Evolutionary conservation across 2,888 invertebrate species (phyloP).

Genomic region (Euzetes globulus): DNA sequence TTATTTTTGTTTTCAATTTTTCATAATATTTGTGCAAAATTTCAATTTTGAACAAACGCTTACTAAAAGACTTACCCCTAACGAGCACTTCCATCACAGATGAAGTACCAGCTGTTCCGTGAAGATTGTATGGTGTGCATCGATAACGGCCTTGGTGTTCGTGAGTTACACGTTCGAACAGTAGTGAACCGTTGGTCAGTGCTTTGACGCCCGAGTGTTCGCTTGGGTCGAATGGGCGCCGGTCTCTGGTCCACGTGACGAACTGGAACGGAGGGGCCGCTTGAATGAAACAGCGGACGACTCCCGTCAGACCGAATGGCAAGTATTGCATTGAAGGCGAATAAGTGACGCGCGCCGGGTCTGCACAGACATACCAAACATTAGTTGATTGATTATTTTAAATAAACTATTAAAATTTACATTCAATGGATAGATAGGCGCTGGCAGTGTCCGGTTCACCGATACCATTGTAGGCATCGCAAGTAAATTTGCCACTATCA

Average conservation of each 20-base stretch:
- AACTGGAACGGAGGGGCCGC: slow-evolving; percentile 91
- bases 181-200: slow-evolving; percentile 86
- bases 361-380: slow-evolving; percentile 53
- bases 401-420: slow-evolving; percentile 53
- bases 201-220: slow-evolving; percentile 86
- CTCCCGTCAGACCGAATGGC: slow-evolving; percentile 73
- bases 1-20: background rate
- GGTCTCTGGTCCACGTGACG: slow-evolving; percentile 96
- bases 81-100: slow-evolving; percentile 62
- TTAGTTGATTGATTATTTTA: background rate
- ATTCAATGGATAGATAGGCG: slow-evolving; percentile 93
- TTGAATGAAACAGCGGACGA: slow-evolving; percentile 92
- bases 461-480: slow-evolving; percentile 93
- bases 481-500: slow-evolving; percentile 89
- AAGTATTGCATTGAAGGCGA: slow-evolving; percentile 90
- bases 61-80: slow-evolving; percentile 45
- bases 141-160: slow-evolving; percentile 67
- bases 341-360: slow-evolving; percentile 90
- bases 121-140: slow-evolving; percentile 89
- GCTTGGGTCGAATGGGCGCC: slow-evolving; percentile 80
- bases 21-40: background rate
- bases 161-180: slow-evolving; percentile 66
- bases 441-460: slow-evolving; percentile 91
- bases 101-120: slow-evolving; percentile 87
- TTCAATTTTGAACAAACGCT: background rate